phyloP scores from a whole-genome alignment of 1,140 invertebrate genomes.

The Andrena cerasifolii region DNA sequence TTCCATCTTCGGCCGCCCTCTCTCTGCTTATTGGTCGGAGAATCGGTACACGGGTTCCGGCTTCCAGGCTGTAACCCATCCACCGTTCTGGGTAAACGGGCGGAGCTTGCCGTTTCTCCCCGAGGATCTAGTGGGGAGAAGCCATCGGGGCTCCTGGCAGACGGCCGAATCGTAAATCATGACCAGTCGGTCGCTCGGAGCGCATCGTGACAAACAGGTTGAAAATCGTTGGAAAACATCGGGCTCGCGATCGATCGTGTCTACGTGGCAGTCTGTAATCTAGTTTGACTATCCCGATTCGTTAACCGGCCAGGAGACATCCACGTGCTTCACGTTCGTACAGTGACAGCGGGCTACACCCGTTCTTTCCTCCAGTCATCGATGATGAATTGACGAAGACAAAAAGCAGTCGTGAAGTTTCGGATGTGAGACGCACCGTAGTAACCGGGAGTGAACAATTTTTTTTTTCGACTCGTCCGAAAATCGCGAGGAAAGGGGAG shows the following conservation, averaged over 20 bases:
- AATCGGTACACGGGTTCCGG: constrained; percentile 34
- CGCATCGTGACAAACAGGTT: constrained; percentile 66
- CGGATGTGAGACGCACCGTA: constrained; percentile 2
- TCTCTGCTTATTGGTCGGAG: constrained; percentile 55
- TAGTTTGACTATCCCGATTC: neutral
- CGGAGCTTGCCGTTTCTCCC: constrained; percentile 39
- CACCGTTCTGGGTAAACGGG: constrained; percentile 42
- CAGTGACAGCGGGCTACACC: neutral
- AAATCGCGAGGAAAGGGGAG: too few relatives aligned
- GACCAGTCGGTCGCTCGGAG: constrained; percentile 66
- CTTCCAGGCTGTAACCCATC: neutral
- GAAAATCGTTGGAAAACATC: constrained; percentile 61
- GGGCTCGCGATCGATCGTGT: constrained; percentile 45
- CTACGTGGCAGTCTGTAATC: constrained; percentile 24
- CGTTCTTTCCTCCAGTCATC: too few relatives aligned
- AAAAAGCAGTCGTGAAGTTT: constrained; percentile 25
- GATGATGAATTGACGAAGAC: too few relatives aligned
- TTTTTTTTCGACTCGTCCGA: neutral
- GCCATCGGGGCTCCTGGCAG: constrained; percentile 41
- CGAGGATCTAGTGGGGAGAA: constrained; percentile 34
- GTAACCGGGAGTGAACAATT: neutral
- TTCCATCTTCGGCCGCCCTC: constrained; percentile 61
- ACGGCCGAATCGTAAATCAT: constrained; percentile 66
- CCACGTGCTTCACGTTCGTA: too few relatives aligned
- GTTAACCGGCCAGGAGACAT: neutral